phyloP scores from a whole-genome alignment of 2,113 vertebrate genomes.

The Brachirus orientalis region DNA sequence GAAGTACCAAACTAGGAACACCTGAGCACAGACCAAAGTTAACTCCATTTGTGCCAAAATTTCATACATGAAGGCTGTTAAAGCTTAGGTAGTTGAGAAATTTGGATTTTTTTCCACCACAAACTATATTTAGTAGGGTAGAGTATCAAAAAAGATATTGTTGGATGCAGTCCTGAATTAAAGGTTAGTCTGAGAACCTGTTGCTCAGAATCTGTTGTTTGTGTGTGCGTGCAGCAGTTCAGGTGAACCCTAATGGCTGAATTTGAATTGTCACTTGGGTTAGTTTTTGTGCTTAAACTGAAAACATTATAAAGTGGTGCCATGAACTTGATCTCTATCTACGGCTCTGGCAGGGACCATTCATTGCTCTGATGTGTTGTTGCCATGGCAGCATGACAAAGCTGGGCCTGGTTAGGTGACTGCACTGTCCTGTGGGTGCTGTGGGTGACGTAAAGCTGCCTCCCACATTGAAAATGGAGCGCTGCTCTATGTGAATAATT shows the following conservation, averaged over 20 bases:
- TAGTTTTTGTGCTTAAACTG: background rate
- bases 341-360: conserved; percentile 13
- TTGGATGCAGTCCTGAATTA: too few species aligned
- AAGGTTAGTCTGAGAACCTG: too few species aligned
- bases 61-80: too few species aligned
- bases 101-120: too few species aligned
- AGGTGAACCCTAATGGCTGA: background rate
- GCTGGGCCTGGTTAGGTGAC: conserved; percentile 51
- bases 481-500: conserved; percentile 72
- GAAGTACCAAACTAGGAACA: too few species aligned
- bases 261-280: background rate
- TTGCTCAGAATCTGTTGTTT: too few species aligned
- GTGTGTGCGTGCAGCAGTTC: too few species aligned
- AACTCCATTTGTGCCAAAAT: too few species aligned
- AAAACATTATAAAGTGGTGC: background rate
- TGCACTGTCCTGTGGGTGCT: conserved; percentile 28
- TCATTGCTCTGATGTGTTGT: conserved; percentile 41
- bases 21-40: too few species aligned
- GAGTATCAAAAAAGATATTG: too few species aligned
- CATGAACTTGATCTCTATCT: background rate
- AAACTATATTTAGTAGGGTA: too few species aligned
- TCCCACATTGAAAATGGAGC: conserved; percentile 65
- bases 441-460: conserved; percentile 63
- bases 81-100: too few species aligned
- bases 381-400: conserved; percentile 69